These are phyloP conservation scores for Myrmecophaga tridactyla DNA, from an alignment of 2,113 vertebrate genomes.

Conservation along the genomic window DNA sequence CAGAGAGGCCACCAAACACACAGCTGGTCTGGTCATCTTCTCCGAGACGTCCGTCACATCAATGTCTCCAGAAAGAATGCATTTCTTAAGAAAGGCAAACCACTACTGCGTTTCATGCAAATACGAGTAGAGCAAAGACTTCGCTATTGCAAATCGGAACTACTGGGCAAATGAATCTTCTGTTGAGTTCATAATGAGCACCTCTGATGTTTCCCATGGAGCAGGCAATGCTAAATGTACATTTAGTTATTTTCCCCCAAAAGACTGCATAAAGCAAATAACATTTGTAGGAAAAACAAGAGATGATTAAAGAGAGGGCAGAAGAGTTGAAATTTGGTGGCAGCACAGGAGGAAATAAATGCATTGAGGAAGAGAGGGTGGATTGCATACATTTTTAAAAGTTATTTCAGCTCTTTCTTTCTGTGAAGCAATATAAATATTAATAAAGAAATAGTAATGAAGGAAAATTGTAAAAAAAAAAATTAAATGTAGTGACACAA, in stretches of 20 bases:
- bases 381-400: background rate
- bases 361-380: rapidly evolving
- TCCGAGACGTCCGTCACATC: background rate
- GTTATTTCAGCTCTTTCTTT: background rate
- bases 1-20: background rate
- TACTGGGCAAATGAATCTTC: rapidly evolving
- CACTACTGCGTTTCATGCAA: rapidly evolving
- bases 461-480: background rate
- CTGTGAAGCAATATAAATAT: background rate
- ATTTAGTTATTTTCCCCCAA: constrained; percentile 20
- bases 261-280: constrained; percentile 38
- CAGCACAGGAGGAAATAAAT: background rate
- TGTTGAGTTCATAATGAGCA: constrained; percentile 27
- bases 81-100: background rate
- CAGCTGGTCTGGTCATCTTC: background rate
- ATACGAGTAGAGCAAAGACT: background rate
- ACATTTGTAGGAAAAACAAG: background rate
- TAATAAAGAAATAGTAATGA: background rate
- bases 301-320: constrained; percentile 3
- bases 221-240: background rate
- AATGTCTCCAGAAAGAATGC: background rate
- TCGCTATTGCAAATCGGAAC: background rate
- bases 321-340: background rate
- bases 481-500: background rate
- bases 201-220: background rate